A percentile compares a stretch with the other conserved stretches of the same genome.
Evolutionary conservation across 2,888 invertebrate species (phyloP).

Genomic region (Stenurella melanura): DNA sequence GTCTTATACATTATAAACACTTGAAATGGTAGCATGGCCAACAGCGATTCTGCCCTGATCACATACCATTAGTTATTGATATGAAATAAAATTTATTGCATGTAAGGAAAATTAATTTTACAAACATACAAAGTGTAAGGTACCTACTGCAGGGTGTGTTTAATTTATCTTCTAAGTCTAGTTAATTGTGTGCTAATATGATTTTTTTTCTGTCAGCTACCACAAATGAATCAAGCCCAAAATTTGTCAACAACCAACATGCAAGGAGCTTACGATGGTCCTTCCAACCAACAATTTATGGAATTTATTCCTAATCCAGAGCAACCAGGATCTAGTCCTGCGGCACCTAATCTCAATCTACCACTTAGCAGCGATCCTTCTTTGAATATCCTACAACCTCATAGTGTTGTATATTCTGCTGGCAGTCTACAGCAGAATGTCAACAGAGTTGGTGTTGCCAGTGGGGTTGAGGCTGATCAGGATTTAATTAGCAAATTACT

Average conservation of each 20-base stretch:
- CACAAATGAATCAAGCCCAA: conserved; percentile 69
- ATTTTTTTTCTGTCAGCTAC: conserved; percentile 61
- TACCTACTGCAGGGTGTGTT: too few species aligned
- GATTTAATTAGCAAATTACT: conserved; percentile 70
- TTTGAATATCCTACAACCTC: conserved; percentile 58
- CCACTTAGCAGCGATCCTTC: conserved; percentile 76
- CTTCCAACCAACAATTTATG: conserved; percentile 73
- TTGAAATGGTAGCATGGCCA: too few species aligned
- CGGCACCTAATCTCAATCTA: conserved; percentile 72
- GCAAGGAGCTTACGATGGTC: conserved; percentile 86
- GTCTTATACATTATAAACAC: too few species aligned
- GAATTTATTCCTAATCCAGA: conserved; percentile 62
- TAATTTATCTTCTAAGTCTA: too few species aligned
- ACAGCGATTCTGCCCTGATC: too few species aligned
- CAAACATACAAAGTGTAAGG: too few species aligned
- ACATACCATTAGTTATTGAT: too few species aligned
- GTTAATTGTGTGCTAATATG: conserved; percentile 27
- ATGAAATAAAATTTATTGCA: too few species aligned
- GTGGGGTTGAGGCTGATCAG: conserved; percentile 63
- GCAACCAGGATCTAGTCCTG: conserved; percentile 71
- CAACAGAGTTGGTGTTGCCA: conserved; percentile 67
- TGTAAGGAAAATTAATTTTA: too few species aligned
- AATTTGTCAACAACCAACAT: conserved; percentile 80
- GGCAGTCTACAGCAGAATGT: conserved; percentile 74
- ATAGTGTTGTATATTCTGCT: conserved; percentile 68